phyloP scores from a whole-genome alignment of 2,113 vertebrate species.

The Sterna hirundo region DNA sequence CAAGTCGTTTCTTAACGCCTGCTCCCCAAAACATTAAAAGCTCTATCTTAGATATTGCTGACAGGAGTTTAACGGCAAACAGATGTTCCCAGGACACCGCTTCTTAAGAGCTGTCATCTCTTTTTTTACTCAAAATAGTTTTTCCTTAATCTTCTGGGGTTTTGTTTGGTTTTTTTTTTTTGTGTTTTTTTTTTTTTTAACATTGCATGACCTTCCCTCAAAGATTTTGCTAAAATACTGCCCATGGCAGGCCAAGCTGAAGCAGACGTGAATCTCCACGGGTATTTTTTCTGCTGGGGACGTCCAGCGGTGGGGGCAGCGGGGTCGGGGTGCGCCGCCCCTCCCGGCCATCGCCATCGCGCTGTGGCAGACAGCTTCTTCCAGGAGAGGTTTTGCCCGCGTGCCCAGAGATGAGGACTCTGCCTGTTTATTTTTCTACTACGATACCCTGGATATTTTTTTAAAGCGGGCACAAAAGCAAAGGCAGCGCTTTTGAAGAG shows the following conservation, averaged over 20 bases:
- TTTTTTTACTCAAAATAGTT: neutral
- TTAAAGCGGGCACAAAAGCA: neutral
- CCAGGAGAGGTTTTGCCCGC: neutral
- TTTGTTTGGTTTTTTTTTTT: no score
- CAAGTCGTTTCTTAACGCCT: neutral
- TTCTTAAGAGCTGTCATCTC: conserved; percentile 15
- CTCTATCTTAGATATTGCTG: neutral
- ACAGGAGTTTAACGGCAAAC: conserved; percentile 27
- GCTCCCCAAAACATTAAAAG: neutral
- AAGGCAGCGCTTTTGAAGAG: neutral
- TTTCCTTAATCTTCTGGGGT: neutral
- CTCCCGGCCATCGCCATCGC: fast-evolving
- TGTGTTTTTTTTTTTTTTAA: neutral
- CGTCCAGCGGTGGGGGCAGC: neutral
- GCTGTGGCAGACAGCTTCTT: neutral
- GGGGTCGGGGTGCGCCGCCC: fast-evolving
- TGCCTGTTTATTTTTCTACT: neutral
- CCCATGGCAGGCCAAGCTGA: neutral
- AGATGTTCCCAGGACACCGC: conserved; percentile 23
- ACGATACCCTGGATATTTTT: neutral
- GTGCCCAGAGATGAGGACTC: neutral
- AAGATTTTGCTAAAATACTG: neutral
- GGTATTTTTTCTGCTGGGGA: neutral
- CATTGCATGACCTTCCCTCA: neutral
- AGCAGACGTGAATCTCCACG: neutral